Conservation (phyloP, 2,888 invertebrate species). For the Acanthosepion lycidas region DNA sequence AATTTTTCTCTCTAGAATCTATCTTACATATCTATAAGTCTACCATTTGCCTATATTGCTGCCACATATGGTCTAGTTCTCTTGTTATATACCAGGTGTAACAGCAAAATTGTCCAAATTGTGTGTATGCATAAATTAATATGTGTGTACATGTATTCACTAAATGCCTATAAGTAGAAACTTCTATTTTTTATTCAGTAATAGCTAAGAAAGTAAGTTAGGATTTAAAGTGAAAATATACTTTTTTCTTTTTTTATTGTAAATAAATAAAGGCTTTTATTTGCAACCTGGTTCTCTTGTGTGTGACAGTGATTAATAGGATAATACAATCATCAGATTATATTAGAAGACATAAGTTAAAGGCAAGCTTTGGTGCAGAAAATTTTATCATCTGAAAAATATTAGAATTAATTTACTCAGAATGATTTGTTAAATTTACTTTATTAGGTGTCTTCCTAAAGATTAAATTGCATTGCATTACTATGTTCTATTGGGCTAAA, state of each 20-base stretch:
- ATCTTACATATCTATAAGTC: no score
- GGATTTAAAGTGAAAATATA: neutral
- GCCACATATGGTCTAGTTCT: no score
- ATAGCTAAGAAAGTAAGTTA: neutral
- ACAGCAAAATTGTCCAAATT: no score
- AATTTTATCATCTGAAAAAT: neutral
- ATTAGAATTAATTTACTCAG: neutral
- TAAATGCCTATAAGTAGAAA: neutral
- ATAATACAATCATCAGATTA: neutral
- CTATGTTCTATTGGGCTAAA: neutral
- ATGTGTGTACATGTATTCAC: neutral
- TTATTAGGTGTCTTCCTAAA: neutral
- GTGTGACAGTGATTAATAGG: neutral
- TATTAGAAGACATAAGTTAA: neutral
- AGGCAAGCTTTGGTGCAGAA: neutral
- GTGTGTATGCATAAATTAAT: neutral
- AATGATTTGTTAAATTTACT: conserved; percentile 17
- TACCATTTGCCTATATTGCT: no score
- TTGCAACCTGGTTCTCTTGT: neutral
- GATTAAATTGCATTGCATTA: neutral
- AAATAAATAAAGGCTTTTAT: neutral
- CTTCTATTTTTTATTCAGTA: neutral
- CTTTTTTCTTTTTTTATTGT: neutral
- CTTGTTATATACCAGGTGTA: no score
- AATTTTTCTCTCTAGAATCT: no score